Base-by-base conservation (phyloP, 2,797 vertebrate species). In the Hypotaenidia okinawae region DNA sequence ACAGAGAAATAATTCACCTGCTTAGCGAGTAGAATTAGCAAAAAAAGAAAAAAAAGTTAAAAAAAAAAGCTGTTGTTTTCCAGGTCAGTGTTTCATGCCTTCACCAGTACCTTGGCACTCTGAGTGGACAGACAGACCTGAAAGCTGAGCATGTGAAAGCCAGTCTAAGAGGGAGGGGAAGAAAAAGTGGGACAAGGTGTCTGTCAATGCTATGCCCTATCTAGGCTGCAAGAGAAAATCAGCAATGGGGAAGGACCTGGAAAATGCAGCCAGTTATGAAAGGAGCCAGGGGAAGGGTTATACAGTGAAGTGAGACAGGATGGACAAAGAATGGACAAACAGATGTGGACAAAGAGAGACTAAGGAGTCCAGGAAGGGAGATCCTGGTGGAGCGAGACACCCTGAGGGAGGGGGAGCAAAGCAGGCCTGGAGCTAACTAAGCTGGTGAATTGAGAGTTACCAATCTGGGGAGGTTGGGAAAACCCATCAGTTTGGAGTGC, bases 111-210 rank as follows among this genome's bases (percentile, higher is more conserved):
- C n/a, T 69, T 1, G 0, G 30, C 28, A 45, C 37, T 47, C 45
- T 37, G 32, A 64, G 62, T 52, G 25, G 32, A 59, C 1, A 4
- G 33, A 51, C 33, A 33, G 72, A 64, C n/a, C 69, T 33, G 30
- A 66, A 58, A 93, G 51, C 66, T 86, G 58, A 62, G 84, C 21
- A 64, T 54, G 39, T 32, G 70, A 78, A 87, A 72, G 43, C 25
- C 14, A 37, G 27, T 24, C 45, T 28, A n/a, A 39, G 43, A 27
- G 16, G n/a, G 49, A 28, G 6, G 33, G 49, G 33, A 69, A 70
- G 58, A 84, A 51, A 35, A 79, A 18, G 4, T 16, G 10, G 14
- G 37, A 28, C 28, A 74, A 63, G 30, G n/a, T 57, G 24, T 59
- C 39, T 67, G n/a, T 52, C 32, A 13, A 4, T 4, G 7, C 27